Conservation (phyloP, 2,113 vertebrate species). For the Trogon melanurus region DNA sequence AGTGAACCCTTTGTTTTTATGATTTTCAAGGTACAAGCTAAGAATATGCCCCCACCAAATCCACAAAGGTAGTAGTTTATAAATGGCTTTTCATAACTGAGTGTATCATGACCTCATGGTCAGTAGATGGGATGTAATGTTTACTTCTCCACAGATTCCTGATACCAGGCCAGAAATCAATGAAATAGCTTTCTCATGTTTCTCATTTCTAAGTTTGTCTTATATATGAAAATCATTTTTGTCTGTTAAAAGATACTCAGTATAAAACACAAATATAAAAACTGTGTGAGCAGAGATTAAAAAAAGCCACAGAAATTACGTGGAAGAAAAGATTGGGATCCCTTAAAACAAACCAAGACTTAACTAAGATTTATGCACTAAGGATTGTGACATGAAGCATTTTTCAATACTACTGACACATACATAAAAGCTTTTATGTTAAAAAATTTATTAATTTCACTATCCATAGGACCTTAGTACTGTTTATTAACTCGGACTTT, state of each 20-base stretch:
- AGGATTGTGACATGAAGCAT: background rate
- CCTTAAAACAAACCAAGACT: background rate
- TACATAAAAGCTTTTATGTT: background rate
- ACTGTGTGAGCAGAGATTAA: background rate
- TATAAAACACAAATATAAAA: background rate
- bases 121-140: slow-evolving; percentile 26
- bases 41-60: background rate
- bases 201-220: background rate
- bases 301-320: background rate
- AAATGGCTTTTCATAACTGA: slow-evolving; percentile 42
- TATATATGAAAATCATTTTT: background rate
- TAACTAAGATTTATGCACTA: background rate
- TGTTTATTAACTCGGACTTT: background rate
- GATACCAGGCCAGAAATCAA: slow-evolving; percentile 5
- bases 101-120: slow-evolving; percentile 12
- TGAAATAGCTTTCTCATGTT: slow-evolving; percentile 36
- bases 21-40: background rate
- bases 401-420: background rate
- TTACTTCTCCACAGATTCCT: slow-evolving; percentile 55
- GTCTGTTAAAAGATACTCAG: background rate
- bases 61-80: slow-evolving; percentile 10
- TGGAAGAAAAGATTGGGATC: background rate
- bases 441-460: background rate
- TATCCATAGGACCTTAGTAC: background rate
- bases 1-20: background rate